Base-by-base conservation (phyloP, 1,140 invertebrate species). In the Drosophila takahashii region DNA sequence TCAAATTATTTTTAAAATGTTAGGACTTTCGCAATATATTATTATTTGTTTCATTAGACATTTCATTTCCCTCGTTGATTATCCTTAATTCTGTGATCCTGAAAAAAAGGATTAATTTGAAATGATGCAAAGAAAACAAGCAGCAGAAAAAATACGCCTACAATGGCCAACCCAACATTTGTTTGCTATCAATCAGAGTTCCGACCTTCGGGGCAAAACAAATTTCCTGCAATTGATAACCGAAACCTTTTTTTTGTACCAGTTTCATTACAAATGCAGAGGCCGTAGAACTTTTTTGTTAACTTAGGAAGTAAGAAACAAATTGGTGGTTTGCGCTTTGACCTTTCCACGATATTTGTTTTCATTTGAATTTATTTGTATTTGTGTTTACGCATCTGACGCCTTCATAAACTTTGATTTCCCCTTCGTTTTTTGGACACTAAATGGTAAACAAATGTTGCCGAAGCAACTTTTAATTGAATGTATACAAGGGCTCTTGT, bases 391-490 rank as follows among this genome's bases (percentile, higher is more conserved):
- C 80, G 69, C 61, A 64, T 47, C 69, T 75, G 70, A 81, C 67
- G 79, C 79, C 74, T 74, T 45, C 61, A 73, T 56, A 81, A 83
- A 83, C 62, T 75, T 84, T 84, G 80, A 84, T 84, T 72, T 79
- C 26, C 58, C 36, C 41, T 32, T 36, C n/a, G 16, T 18, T 26
- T 48, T 32, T 52, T 15, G 34, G 50, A 70, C 66, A 69, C 54
- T 85, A 85, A 85, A 77, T 85, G 65, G 62, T 77, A 73, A 77
- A 75, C 73, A 85, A 85, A 85, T 85, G 77, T 85, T 85, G 67
- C 73, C 48, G 22, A 54, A 74, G 26, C 61, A 85, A 84, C 81
- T 84, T 84, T 84, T 84, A 85, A 84, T 85, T 85, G 81, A 84
- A 84, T 80, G 62, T 83, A 70, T 64, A 75, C 64, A 65, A 73